Conservation (phyloP, 2,888 invertebrate species). For the Epistrophella euchroma region DNA sequence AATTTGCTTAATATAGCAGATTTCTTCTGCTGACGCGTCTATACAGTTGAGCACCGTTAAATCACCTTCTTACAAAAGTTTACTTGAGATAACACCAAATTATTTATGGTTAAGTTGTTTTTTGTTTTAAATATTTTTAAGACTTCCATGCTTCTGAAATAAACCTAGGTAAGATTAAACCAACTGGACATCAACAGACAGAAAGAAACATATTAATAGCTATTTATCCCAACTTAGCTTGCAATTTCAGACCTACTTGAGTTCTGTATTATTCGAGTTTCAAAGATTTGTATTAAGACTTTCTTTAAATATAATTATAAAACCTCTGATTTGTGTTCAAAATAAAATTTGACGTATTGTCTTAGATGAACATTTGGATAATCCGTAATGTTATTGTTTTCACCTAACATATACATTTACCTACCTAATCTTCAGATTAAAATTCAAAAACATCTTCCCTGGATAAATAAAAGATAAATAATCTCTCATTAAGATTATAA, state of each 20-base stretch:
- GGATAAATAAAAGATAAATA: not conserved
- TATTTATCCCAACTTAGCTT: not conserved
- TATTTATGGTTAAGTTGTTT: not conserved
- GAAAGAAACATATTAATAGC: not conserved
- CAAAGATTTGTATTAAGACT: not conserved
- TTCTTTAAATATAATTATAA: not conserved
- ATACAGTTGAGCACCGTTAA: too few species aligned
- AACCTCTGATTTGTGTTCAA: not conserved
- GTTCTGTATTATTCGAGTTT: not conserved
- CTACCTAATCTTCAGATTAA: not conserved
- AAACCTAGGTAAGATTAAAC: not conserved
- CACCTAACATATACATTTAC: not conserved
- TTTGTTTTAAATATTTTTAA: too few species aligned
- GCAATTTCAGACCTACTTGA: not conserved
- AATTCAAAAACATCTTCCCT: not conserved
- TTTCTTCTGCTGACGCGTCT: too few species aligned
- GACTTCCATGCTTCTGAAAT: not conserved
- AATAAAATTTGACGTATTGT: not conserved
- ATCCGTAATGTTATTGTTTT: not conserved
- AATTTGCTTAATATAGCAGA: too few species aligned
- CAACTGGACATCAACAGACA: not conserved
- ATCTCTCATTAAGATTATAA: slow-evolving; percentile 20
- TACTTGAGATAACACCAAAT: too few species aligned
- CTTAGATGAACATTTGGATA: not conserved
- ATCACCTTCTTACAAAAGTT: too few species aligned